A percentile compares a stretch with the other conserved stretches of the same genome.
These are phyloP conservation scores for Cryptocheilus praepositus DNA, from an alignment of 2,888 invertebrate genomes.

Conservation along the genomic window DNA sequence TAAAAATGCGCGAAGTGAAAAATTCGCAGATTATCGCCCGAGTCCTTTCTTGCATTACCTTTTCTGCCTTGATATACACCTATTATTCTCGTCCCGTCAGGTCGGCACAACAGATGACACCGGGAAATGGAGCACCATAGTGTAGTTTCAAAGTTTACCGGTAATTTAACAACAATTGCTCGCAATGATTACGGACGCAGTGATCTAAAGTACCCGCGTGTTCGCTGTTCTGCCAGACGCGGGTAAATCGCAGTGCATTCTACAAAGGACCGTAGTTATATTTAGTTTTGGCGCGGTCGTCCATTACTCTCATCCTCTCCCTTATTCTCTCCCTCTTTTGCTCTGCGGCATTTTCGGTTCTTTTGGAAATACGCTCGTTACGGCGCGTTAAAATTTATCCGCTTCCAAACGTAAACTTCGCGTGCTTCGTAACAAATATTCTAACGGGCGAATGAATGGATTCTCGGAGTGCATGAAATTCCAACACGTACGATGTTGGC, in stretches of 20 bases:
- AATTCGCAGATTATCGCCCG: too few relatives aligned
- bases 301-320: constrained; percentile 29
- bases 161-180: too few relatives aligned
- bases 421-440: neutral
- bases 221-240: constrained; percentile 33
- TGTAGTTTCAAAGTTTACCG: too few relatives aligned
- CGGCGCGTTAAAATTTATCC: constrained; percentile 49
- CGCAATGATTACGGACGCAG: too few relatives aligned
- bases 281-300: constrained; percentile 71
- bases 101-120: too few relatives aligned
- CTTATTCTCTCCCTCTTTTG: constrained; percentile 28
- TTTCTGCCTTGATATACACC: too few relatives aligned
- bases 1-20: too few relatives aligned
- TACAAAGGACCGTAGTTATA: constrained; percentile 68
- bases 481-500: too few relatives aligned
- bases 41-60: too few relatives aligned
- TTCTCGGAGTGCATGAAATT: neutral
- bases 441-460: neutral
- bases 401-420: constrained; percentile 23
- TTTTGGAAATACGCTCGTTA: constrained; percentile 66
- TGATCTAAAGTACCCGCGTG: too few relatives aligned
- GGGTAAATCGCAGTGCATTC: constrained; percentile 57
- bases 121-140: too few relatives aligned
- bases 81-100: too few relatives aligned
- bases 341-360: constrained; percentile 61